Evolutionary conservation across 1,140 invertebrate species (phyloP), one percentile per base, ranked within the genome.

Genomic region (Nasonia vitripennis): DNA sequence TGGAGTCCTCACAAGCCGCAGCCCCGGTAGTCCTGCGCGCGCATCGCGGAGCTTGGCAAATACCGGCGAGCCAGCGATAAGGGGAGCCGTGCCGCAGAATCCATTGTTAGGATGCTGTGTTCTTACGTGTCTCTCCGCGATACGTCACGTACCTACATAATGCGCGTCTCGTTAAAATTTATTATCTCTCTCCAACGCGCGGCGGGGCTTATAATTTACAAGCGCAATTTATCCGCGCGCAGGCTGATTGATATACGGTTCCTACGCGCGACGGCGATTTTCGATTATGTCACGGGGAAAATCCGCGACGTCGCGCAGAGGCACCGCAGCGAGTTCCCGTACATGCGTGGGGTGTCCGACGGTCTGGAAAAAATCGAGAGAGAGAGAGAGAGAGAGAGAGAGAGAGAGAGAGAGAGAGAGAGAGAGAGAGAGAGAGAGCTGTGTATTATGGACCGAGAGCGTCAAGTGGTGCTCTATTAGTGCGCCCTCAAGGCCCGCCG

Each of bases 381-480:
- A n/a, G n/a, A n/a, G n/a, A n/a, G n/a, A n/a, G n/a, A n/a, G n/a
- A n/a, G n/a, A n/a, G n/a, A n/a, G n/a, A n/a, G n/a, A n/a, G n/a
- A n/a, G n/a, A n/a, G n/a, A n/a, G n/a, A n/a, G n/a, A n/a, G n/a
- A n/a, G n/a, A n/a, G n/a, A n/a, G n/a, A n/a, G n/a, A n/a, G n/a
- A n/a, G n/a, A n/a, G n/a, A n/a, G n/a, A n/a, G n/a, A n/a, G n/a
- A 34, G 10, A 31, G 27, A n/a, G 68, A 71, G 20, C 20, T 6
- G 48, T 27, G n/a, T 70, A 70, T 17, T 6, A 73, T 20, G 55
- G 27, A 31, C 20, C 74, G 4, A 83, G 86, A 89, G 91, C 90
- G 91, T 93, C 92, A 93, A 93, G 92, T 92, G 91, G 89, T 89
- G 87, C 88, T 86, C 90, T 89, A 92, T 92, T 91, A 91, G 90